phyloP scores from a whole-genome alignment of 2,797 vertebrate genomes.

The Myoxocephalus aenaeus region DNA sequence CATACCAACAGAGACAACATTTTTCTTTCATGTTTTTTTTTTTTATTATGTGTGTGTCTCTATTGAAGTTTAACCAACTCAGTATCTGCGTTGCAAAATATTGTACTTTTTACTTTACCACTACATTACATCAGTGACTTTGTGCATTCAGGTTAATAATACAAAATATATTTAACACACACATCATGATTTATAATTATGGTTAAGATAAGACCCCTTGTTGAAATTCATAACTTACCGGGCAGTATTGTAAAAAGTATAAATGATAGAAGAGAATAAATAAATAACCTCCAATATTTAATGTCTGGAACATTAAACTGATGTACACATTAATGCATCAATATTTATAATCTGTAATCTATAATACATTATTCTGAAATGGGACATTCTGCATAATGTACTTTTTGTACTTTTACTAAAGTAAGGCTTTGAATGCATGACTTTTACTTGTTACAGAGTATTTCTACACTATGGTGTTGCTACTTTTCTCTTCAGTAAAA shows the following conservation, averaged over 20 bases:
- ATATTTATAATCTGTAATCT: background rate
- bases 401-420: background rate
- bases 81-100: background rate
- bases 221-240: background rate
- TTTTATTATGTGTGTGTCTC: background rate
- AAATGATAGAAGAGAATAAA: background rate
- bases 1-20: rapidly evolving
- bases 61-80: background rate
- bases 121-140: background rate
- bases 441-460: background rate
- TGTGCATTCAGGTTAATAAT: background rate
- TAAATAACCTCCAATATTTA: background rate
- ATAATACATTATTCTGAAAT: background rate
- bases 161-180: background rate
- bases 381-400: background rate
- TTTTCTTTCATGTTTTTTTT: too few relatives aligned
- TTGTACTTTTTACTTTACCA: background rate
- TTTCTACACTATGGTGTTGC: background rate
- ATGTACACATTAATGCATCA: too few relatives aligned
- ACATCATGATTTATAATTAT: background rate
- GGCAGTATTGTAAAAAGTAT: background rate
- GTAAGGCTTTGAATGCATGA: background rate
- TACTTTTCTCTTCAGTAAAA: background rate
- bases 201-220: background rate
- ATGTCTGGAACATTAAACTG: too few relatives aligned